These are phyloP conservation scores for Amphiprion ocellaris DNA, from an alignment of 2,113 vertebrate genomes.

Conservation along the genomic window DNA sequence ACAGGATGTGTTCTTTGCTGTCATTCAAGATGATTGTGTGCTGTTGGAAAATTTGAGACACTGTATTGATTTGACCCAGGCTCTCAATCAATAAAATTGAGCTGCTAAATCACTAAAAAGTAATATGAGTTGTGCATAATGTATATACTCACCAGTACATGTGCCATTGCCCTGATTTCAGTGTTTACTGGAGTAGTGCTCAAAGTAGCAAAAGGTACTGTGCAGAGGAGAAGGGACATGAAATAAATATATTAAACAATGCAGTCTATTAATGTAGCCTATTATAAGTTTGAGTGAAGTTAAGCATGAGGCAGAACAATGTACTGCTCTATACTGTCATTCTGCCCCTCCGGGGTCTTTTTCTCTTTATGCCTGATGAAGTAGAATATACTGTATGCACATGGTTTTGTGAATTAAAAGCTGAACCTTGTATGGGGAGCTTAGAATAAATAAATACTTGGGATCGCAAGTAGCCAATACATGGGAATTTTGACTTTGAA, in stretches of 20 bases:
- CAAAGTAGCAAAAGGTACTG: neutral
- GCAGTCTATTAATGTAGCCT: conserved; percentile 1
- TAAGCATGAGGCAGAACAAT: conserved; percentile 33
- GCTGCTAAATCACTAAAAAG: conserved; percentile 58
- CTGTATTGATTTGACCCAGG: conserved; percentile 61
- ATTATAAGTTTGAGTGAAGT: conserved; percentile 23
- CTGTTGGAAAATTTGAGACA: conserved; percentile 55
- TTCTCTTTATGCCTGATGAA: conserved; percentile 11
- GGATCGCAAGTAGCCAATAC: conserved; percentile 31
- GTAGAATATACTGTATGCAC: conserved; percentile 32
- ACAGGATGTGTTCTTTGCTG: conserved; percentile 4
- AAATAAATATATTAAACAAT: conserved; percentile 11
- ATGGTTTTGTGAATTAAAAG: conserved; percentile 44
- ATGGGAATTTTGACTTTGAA: conserved; percentile 48
- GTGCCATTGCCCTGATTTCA: conserved; percentile 46
- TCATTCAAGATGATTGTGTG: conserved; percentile 39
- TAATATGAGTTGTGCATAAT: conserved; percentile 58
- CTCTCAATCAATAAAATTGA: conserved; percentile 65
- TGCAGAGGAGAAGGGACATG: neutral
- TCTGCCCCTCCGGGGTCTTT: neutral
- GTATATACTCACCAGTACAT: conserved; percentile 10
- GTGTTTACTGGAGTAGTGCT: conserved; percentile 22
- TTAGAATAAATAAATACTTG: conserved; percentile 51
- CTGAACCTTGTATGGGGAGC: conserved; percentile 17
- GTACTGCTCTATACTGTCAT: conserved; percentile 25